These are phyloP conservation scores for Brachionus asplanchnoidis DNA, from an alignment of 1,140 invertebrate genomes.

Conservation along the genomic window DNA sequence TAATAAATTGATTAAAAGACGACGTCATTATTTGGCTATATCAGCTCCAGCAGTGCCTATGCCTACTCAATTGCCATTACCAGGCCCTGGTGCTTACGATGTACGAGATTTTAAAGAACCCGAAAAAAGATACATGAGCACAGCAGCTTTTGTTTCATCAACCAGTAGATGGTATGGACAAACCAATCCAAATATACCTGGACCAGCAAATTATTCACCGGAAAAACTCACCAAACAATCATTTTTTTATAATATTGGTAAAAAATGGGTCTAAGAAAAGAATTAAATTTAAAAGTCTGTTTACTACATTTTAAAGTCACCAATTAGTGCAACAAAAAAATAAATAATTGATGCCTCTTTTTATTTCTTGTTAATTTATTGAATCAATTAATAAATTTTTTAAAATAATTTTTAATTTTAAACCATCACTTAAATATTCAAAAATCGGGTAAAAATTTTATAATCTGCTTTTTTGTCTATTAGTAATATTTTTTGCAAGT, in stretches of 20 bases:
- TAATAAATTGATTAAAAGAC: not conserved
- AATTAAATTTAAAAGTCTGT: not conserved
- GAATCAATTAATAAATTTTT: no score
- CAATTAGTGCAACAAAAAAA: not conserved
- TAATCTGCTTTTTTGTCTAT: no score
- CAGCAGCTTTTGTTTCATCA: conserved; percentile 37
- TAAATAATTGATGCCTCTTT: not conserved
- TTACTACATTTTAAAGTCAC: no score
- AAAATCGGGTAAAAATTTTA: no score
- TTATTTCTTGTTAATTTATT: no score
- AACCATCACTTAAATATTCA: no score
- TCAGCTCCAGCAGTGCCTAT: conserved; percentile 39
- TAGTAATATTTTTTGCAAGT: no score
- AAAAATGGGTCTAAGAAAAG: conserved; percentile 24
- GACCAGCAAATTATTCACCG: conserved; percentile 40
- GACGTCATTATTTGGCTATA: conserved; percentile 28
- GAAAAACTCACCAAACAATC: conserved; percentile 24
- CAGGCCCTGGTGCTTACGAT: conserved; percentile 37
- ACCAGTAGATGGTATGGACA: conserved; percentile 31
- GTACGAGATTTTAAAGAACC: conserved; percentile 34
- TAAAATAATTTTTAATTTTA: no score
- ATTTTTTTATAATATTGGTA: conserved; percentile 21
- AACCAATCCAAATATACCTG: not conserved
- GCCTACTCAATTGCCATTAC: not conserved
- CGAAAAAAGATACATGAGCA: conserved; percentile 38